A percentile compares a stretch with the other conserved stretches of the same genome.
Conservation (phyloP, 2,888 invertebrate species). For the Lasioglossum villosulum region DNA sequence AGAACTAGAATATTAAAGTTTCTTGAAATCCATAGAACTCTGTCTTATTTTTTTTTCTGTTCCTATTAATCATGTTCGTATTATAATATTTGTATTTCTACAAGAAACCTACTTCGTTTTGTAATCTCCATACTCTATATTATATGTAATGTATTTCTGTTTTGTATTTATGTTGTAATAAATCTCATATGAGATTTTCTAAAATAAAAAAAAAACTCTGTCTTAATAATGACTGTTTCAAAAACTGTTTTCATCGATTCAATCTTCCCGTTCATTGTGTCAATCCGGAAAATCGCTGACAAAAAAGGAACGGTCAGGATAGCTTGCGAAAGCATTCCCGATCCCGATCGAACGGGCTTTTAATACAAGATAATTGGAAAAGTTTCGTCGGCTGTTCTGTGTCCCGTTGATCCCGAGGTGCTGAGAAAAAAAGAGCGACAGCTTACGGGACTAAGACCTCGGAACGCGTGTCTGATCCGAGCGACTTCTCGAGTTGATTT, state of each 20-base stretch:
- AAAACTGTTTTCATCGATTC: not conserved
- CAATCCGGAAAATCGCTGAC: not conserved
- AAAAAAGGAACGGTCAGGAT: not conserved
- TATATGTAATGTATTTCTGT: too few species aligned
- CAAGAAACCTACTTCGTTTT: too few species aligned
- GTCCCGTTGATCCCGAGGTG: conserved; percentile 51
- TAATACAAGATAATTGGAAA: conserved; percentile 64
- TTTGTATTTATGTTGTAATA: too few species aligned
- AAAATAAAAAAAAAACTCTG: too few species aligned
- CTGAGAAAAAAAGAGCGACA: conserved; percentile 57
- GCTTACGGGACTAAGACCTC: conserved; percentile 58
- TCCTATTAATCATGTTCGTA: too few species aligned
- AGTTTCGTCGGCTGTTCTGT: conserved; percentile 47
- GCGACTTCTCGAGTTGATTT: conserved; percentile 67
- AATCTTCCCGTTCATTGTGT: not conserved
- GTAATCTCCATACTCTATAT: too few species aligned
- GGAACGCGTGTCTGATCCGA: conserved; percentile 72
- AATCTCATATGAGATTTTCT: too few species aligned
- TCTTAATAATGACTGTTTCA: not conserved
- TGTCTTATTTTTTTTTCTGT: too few species aligned
- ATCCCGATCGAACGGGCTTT: conserved; percentile 53
- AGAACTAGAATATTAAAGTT: too few species aligned
- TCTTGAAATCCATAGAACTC: too few species aligned
- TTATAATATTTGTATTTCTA: too few species aligned
- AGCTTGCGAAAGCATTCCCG: not conserved